Percentiles rank a stretch among this genome's conserved stretches.
These are phyloP conservation scores for Eremophila alpestris DNA, from an alignment of 2,797 vertebrate genomes.

Conservation along the genomic window DNA sequence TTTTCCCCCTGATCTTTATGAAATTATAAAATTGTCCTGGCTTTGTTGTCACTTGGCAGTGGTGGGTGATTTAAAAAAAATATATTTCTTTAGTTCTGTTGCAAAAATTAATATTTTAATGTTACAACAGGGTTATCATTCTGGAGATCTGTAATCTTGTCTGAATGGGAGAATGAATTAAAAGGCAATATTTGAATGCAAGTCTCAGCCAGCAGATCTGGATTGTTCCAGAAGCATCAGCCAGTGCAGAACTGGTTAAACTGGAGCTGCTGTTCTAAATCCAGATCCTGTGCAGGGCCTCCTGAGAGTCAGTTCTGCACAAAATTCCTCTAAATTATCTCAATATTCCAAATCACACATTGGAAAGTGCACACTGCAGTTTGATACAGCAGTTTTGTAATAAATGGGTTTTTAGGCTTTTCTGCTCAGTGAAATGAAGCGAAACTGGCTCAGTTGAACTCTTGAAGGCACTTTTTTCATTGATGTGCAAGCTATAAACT, in stretches of 20 bases:
- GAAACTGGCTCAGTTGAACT: neutral
- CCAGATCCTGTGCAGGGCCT: neutral
- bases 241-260: neutral
- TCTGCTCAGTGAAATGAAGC: neutral
- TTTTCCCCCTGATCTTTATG: neutral
- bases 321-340: neutral
- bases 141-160: neutral
- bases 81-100: neutral
- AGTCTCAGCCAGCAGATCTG: neutral
- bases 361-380: neutral
- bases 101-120: neutral
- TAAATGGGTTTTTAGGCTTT: neutral
- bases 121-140: neutral
- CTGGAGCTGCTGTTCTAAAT: neutral
- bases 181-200: neutral
- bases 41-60: neutral
- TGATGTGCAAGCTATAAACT: neutral
- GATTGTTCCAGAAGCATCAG: neutral
- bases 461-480: neutral
- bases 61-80: too few relatives aligned
- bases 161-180: neutral
- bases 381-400: neutral
- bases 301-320: neutral
- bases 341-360: neutral
- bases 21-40: neutral